phyloP scores from a whole-genome alignment of 2,888 invertebrate species.

The Hemaris fuciformis region DNA sequence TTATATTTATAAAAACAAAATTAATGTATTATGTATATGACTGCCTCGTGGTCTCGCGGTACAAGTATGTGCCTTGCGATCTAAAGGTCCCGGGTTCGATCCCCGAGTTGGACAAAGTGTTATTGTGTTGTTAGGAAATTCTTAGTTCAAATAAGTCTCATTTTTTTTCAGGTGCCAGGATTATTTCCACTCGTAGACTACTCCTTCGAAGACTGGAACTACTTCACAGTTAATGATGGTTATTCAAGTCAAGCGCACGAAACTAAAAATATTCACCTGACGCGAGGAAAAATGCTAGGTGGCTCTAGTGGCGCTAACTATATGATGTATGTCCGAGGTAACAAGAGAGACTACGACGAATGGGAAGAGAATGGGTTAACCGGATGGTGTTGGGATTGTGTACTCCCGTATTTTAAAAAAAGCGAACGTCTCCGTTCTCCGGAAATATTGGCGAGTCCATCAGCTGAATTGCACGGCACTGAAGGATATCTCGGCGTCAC shows the following conservation, averaged over 20 bases:
- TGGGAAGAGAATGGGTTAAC: constrained; percentile 79
- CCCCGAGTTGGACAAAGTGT: too few species aligned
- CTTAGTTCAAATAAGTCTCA: background rate
- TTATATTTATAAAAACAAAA: too few species aligned
- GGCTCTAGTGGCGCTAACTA: constrained; percentile 84
- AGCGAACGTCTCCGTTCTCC: constrained; percentile 26
- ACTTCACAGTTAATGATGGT: constrained; percentile 45
- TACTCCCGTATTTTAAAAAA: constrained; percentile 41
- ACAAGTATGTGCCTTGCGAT: too few species aligned
- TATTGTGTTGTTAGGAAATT: background rate
- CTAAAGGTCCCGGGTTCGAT: too few species aligned
- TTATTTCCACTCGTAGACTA: constrained; percentile 26
- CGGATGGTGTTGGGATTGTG: constrained; percentile 43
- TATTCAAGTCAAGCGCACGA: constrained; percentile 29
- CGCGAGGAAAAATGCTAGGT: constrained; percentile 83
- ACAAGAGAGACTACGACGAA: constrained; percentile 81
- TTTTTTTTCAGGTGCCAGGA: constrained; percentile 33
- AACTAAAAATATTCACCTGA: constrained; percentile 47
- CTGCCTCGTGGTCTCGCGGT: too few species aligned
- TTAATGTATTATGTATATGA: too few species aligned
- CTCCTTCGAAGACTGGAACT: constrained; percentile 83
- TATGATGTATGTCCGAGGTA: constrained; percentile 84
- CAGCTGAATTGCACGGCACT: constrained; percentile 21
- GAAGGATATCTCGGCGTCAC: constrained; percentile 28
- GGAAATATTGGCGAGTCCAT: constrained; percentile 12